Evolutionary conservation across 2,888 invertebrate species (phyloP).

Genomic region (Ligdia adustata): DNA sequence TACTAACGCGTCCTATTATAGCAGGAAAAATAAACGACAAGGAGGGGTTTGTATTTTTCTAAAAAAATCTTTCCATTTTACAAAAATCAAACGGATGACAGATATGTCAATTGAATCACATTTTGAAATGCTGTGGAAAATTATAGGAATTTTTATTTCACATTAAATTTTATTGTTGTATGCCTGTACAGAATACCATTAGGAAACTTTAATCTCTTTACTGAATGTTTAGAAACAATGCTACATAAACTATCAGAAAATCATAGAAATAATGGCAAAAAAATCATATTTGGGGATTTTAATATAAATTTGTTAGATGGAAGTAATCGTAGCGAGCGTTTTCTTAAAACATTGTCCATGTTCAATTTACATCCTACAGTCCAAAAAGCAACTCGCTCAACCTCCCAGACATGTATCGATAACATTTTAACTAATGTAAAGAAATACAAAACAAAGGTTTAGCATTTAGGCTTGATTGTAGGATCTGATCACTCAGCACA

Average conservation of each 20-base stretch:
- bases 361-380: background rate
- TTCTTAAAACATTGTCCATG: background rate
- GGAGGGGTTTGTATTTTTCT: too few relatives aligned
- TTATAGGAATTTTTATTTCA: too few relatives aligned
- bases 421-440: background rate
- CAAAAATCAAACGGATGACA: too few relatives aligned
- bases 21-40: too few relatives aligned
- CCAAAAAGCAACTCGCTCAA: background rate
- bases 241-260: too few relatives aligned
- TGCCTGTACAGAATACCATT: background rate
- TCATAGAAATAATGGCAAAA: too few relatives aligned
- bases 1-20: too few relatives aligned
- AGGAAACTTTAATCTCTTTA: background rate
- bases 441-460: background rate
- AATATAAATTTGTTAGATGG: background rate
- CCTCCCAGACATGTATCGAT: background rate
- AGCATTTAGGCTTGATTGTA: background rate
- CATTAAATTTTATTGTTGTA: background rate
- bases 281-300: too few relatives aligned
- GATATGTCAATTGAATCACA: background rate
- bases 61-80: too few relatives aligned
- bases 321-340: background rate
- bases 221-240: too few relatives aligned
- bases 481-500: background rate
- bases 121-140: background rate